Conservation (phyloP, 1,140 invertebrate genomes). For the Chironomus striatipennis region DNA sequence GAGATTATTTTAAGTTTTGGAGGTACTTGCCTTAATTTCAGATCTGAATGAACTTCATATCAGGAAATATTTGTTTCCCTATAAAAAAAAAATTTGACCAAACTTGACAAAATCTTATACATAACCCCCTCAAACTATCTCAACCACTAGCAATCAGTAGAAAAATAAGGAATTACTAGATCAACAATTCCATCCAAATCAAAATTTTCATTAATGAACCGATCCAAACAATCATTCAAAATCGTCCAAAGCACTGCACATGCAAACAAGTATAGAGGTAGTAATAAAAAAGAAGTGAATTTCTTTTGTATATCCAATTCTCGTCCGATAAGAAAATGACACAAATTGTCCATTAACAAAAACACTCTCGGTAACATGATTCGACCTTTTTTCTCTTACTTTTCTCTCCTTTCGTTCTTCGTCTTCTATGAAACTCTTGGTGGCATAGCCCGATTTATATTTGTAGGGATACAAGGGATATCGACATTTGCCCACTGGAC, state of each 20-base stretch:
- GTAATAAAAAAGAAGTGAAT: neutral
- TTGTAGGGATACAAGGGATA: too few species aligned
- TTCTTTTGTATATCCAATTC: neutral
- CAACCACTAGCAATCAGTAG: too few species aligned
- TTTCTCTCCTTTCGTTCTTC: neutral
- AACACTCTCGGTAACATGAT: constrained; percentile 2
- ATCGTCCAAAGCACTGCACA: neutral
- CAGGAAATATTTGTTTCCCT: too few species aligned
- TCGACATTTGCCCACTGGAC: too few species aligned
- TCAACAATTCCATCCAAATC: too few species aligned
- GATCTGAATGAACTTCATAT: too few species aligned
- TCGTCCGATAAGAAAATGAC: constrained; percentile 15
- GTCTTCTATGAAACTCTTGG: neutral
- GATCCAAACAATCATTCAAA: too few species aligned
- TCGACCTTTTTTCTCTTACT: neutral
- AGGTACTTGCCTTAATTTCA: neutral
- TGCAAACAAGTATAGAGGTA: neutral
- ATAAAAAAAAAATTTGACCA: neutral
- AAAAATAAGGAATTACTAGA: too few species aligned
- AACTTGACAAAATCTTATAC: neutral
- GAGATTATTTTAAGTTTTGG: too few species aligned
- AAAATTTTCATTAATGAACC: too few species aligned
- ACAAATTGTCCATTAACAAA: constrained; percentile 21
- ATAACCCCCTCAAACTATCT: too few species aligned
- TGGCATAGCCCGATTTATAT: neutral